Conservation (phyloP, 2,888 invertebrate genomes). For the Idaea straminata region DNA sequence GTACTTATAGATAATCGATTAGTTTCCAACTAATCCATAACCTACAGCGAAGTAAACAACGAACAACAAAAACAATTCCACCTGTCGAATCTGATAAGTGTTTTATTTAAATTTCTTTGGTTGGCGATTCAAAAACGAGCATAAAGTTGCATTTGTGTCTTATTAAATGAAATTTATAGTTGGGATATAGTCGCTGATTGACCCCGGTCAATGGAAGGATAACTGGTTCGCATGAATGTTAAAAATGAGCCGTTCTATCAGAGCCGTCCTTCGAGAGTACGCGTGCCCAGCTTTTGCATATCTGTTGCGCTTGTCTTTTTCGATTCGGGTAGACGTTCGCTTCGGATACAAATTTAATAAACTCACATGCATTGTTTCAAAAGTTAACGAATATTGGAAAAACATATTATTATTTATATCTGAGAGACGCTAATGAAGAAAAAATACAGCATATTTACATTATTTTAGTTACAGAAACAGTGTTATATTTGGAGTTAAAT, state of each 20-base stretch:
- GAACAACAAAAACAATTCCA: slow-evolving; percentile 62
- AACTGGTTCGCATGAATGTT: slow-evolving; percentile 61
- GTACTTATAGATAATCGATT: slow-evolving; percentile 65
- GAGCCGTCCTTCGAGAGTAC: slow-evolving; percentile 19
- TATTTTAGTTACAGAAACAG: not conserved
- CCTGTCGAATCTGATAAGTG: slow-evolving; percentile 80
- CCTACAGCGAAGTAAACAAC: slow-evolving; percentile 77
- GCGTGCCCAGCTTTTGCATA: slow-evolving; percentile 26
- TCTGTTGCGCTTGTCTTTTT: slow-evolving; percentile 24
- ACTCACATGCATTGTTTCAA: not conserved
- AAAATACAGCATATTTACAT: slow-evolving; percentile 10
- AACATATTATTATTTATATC: slow-evolving; percentile 17
- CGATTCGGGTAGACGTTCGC: slow-evolving; percentile 19
- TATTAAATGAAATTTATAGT: slow-evolving; percentile 81
- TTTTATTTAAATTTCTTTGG: slow-evolving; percentile 78
- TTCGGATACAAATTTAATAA: not conserved
- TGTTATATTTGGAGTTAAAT: slow-evolving; percentile 16
- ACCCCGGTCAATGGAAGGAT: slow-evolving; percentile 73
- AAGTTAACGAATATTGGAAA: slow-evolving; percentile 6
- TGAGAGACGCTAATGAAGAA: slow-evolving; percentile 4
- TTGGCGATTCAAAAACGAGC: slow-evolving; percentile 72
- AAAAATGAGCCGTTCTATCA: slow-evolving; percentile 54
- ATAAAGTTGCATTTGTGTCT: slow-evolving; percentile 76
- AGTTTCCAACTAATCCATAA: slow-evolving; percentile 73
- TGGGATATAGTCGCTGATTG: slow-evolving; percentile 75